Evolutionary conservation across 2,113 vertebrate species (phyloP), one percentile per base, ranked within the genome.

Genomic region (Nothoprocta perdicaria): DNA sequence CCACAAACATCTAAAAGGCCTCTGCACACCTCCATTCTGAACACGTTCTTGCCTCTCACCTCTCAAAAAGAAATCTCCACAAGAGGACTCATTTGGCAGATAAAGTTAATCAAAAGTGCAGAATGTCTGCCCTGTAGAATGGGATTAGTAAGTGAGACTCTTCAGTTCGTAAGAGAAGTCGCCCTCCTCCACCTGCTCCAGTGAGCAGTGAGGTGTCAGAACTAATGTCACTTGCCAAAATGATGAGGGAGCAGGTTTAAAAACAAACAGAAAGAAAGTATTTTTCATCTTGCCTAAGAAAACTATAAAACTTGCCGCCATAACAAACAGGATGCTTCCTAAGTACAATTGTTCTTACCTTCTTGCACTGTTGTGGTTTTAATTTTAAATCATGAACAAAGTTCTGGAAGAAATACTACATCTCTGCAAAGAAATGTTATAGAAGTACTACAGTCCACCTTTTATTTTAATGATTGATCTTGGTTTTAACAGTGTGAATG

Each of bases 391-490:
- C 61, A 52, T 18, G 11, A 90, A 2, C 11, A 73, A 75, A 82
- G 5, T 86, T 53, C 43, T 89, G n/a, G 40, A 79, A 89, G 86
- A 89, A n/a, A 69, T 78, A 80, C 33, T 79, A 76, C 40, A 82
- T 35, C 21, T 14, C 33, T 71, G 24, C 40, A 91, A 94, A 81
- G 31, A 35, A 48, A 35, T 65, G 84, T 90, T 43, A 48, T 24
- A 92, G n/a, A 27, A 52, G 52, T 13, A 21, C 10, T 65, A 41
- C 19, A 31, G 23, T 62, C 40, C 23, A 61, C 4, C 17, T 52
- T 67, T 69, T 17, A 17, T 62, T 69, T 73, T 69, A 75, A 80
- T n/a, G 9, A 11, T 23, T 88, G 65, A 53, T 53, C 26, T 23
- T 50, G 48, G 26, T 52, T 52, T 53, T 53, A 27, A 53, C 62